phyloP scores from a whole-genome alignment of 2,888 invertebrate genomes.

The Drosophila recens region DNA sequence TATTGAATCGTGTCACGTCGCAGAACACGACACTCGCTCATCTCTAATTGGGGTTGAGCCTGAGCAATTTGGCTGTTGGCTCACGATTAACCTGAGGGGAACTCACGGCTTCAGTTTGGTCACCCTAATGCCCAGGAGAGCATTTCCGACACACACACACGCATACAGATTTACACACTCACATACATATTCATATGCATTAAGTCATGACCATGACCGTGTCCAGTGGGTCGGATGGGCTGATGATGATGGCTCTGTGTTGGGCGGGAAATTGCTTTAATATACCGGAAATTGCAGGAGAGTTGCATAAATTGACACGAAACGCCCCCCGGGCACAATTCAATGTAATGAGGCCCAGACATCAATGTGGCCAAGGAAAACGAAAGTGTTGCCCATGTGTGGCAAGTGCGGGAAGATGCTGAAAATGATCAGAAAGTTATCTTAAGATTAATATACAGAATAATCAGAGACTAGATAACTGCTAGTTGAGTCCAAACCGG shows the following conservation, averaged over 20 bases:
- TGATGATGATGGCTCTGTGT: slow-evolving; percentile 41
- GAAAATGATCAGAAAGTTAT: background rate
- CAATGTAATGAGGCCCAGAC: slow-evolving; percentile 62
- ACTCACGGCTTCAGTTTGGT: slow-evolving; percentile 29
- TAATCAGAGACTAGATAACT: too few relatives aligned
- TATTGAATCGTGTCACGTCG: slow-evolving; percentile 24
- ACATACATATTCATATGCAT: slow-evolving; percentile 67
- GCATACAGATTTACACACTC: slow-evolving; percentile 28
- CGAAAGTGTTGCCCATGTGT: slow-evolving; percentile 50
- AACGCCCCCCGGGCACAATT: slow-evolving; percentile 82
- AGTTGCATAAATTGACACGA: slow-evolving; percentile 83
- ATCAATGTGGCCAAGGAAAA: slow-evolving; percentile 27
- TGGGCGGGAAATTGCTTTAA: slow-evolving; percentile 80
- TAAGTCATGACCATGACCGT: slow-evolving; percentile 59
- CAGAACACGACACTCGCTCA: slow-evolving; percentile 12
- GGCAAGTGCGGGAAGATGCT: background rate
- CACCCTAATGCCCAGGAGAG: slow-evolving; percentile 62
- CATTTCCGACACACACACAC: slow-evolving; percentile 59
- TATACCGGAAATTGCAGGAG: slow-evolving; percentile 79
- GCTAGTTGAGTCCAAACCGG: too few relatives aligned
- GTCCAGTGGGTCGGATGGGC: slow-evolving; percentile 12
- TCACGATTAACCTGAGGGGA: slow-evolving; percentile 11
- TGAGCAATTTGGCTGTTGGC: slow-evolving; percentile 15
- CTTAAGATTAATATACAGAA: background rate
- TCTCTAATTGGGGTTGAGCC: slow-evolving; percentile 29